Evolutionary conservation across 2,888 invertebrate species (phyloP).

Genomic region (Andrena marginata): DNA sequence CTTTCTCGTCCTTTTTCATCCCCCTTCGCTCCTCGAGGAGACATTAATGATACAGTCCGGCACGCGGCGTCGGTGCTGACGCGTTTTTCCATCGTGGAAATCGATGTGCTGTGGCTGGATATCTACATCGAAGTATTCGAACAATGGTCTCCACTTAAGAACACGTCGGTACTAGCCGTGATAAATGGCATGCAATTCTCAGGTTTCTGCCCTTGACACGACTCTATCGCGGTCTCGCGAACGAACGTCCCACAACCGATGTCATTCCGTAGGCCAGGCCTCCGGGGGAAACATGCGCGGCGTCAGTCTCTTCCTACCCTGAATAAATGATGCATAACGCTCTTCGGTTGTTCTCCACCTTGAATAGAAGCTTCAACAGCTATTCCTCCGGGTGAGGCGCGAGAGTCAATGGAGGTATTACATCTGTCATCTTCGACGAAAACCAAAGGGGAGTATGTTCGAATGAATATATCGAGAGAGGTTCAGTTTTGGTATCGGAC

Average conservation of each 20-base stretch:
- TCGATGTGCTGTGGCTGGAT: conserved; percentile 18
- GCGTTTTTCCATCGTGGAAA: conserved; percentile 24
- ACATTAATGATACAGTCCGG: conserved; percentile 1
- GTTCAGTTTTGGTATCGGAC: conserved; percentile 66
- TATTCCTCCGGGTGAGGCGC: not conserved
- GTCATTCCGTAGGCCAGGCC: conserved; percentile 58
- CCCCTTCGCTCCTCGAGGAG: not conserved
- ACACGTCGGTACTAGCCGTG: conserved; percentile 51
- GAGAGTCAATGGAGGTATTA: not conserved
- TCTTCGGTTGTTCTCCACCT: not conserved
- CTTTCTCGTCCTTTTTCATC: not conserved
- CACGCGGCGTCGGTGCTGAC: not conserved
- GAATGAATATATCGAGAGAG: not conserved
- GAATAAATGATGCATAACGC: conserved; percentile 48
- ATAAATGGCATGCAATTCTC: conserved; percentile 64
- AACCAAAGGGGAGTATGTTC: conserved; percentile 10
- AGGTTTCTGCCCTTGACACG: conserved; percentile 59
- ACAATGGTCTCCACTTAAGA: conserved; percentile 48
- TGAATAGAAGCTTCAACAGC: conserved; percentile 15
- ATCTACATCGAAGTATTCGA: conserved; percentile 45
- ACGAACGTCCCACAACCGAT: conserved; percentile 69
- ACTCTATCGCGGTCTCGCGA: conserved; percentile 64
- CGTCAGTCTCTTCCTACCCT: conserved; percentile 55
- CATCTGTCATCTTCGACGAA: conserved; percentile 4
- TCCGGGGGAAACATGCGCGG: conserved; percentile 60